phyloP scores from a whole-genome alignment of 2,888 invertebrate species.

The Matsumyia berberina region DNA sequence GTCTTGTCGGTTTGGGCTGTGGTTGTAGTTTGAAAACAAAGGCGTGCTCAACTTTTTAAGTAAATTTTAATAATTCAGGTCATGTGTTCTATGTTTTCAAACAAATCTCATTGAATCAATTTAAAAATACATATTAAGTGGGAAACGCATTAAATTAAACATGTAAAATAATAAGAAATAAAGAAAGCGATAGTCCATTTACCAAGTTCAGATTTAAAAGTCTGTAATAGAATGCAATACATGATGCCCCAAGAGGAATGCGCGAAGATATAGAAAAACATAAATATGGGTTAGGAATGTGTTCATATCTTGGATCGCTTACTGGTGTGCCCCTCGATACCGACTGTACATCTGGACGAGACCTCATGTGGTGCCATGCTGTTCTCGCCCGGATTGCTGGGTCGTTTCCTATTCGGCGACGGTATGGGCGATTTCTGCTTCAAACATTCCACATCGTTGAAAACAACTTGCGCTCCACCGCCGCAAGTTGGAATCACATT shows the following conservation, averaged over 20 bases:
- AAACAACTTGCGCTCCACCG: conserved; percentile 97
- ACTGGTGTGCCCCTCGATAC: conserved; percentile 83
- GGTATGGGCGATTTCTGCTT: conserved; percentile 91
- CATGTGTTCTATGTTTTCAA: conserved; percentile 53
- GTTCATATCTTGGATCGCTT: conserved; percentile 83
- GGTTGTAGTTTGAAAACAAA: neutral
- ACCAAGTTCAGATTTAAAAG: conserved; percentile 63
- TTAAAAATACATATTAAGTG: conserved; percentile 52
- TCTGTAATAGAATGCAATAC: conserved; percentile 55
- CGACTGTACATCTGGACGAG: conserved; percentile 82
- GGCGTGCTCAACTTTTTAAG: conserved; percentile 31
- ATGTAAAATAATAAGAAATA: conserved; percentile 31
- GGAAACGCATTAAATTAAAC: conserved; percentile 64
- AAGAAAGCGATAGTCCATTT: conserved; percentile 46
- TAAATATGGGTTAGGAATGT: conserved; percentile 43
- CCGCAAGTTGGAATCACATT: conserved; percentile 97
- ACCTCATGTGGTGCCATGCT: conserved; percentile 80
- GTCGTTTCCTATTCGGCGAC: conserved; percentile 84
- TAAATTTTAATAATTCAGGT: conserved; percentile 72
- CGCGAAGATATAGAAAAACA: conserved; percentile 39
- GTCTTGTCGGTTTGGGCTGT: too few species aligned
- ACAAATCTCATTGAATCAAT: conserved; percentile 55
- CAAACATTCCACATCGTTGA: conserved; percentile 96
- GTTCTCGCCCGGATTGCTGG: conserved; percentile 80
- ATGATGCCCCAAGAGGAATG: conserved; percentile 48